Evolutionary conservation across 2,797 vertebrate genomes (phyloP).

Genomic region (Salmo trutta): DNA sequence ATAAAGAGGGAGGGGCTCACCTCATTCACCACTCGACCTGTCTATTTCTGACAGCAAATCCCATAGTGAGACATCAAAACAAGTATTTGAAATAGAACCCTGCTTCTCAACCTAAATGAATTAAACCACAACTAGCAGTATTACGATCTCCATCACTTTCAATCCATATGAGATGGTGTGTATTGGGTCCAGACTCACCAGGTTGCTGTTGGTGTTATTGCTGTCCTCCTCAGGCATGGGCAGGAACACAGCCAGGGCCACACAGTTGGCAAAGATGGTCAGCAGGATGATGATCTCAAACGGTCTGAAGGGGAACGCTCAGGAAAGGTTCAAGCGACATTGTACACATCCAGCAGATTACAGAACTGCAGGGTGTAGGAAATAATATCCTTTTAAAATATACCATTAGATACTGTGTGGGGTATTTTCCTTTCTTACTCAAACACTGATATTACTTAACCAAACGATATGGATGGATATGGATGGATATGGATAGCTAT

Average conservation of each 20-base stretch:
- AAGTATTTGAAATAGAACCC: neutral
- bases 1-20: no score
- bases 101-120: neutral
- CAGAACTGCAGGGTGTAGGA: neutral
- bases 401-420: no score
- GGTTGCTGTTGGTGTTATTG: conserved; percentile 84
- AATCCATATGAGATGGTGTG: neutral
- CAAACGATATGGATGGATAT: no score
- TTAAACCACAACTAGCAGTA: neutral
- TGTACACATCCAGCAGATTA: neutral
- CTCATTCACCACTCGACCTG: no score
- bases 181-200: conserved; percentile 73
- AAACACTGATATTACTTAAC: no score
- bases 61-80: no score
- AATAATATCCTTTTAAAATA: no score
- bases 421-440: no score
- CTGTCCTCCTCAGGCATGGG: conserved; percentile 94
- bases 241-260: conserved; percentile 89
- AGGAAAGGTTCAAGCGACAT: conserved; percentile 21
- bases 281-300: conserved; percentile 92
- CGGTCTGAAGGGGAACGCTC: conserved; percentile 71
- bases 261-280: conserved; percentile 90
- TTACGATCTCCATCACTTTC: neutral
- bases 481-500: no score
- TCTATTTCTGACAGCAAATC: no score